These are phyloP conservation scores for Drosophila sechellia DNA, from an alignment of 1,140 invertebrate species.

Conservation along the genomic window DNA sequence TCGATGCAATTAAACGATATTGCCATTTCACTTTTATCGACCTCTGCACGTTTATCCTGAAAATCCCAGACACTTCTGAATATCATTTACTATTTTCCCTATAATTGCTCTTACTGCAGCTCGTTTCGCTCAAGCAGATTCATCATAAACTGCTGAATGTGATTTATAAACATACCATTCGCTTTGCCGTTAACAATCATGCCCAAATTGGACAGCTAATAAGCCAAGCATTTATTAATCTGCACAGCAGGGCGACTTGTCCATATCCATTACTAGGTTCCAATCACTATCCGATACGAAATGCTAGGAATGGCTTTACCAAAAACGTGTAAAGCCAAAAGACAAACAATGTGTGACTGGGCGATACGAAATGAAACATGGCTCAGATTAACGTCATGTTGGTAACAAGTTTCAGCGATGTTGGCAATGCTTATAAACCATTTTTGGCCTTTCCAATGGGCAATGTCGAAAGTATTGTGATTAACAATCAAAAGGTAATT, in stretches of 20 bases:
- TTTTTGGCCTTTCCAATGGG: slow-evolving; percentile 1
- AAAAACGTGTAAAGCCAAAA: slow-evolving; percentile 6
- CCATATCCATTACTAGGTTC: neutral
- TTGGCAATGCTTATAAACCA: slow-evolving; percentile 40
- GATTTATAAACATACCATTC: neutral
- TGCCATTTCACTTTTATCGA: slow-evolving; percentile 12
- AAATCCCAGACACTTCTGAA: neutral
- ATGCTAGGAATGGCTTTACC: neutral
- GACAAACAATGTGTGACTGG: slow-evolving; percentile 3
- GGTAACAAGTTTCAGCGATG: slow-evolving; percentile 31
- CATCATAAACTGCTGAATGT: no score
- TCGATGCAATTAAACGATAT: slow-evolving; percentile 21
- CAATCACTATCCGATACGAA: slow-evolving; percentile 14
- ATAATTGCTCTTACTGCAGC: neutral
- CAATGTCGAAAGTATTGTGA: neutral
- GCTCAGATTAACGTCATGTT: slow-evolving; percentile 47
- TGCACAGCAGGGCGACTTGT: slow-evolving; percentile 1
- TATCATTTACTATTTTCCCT: neutral
- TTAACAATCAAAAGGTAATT: neutral
- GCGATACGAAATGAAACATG: neutral
- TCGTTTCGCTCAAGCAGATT: neutral
- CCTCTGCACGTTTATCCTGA: neutral
- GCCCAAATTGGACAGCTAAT: neutral
- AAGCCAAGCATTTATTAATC: slow-evolving; percentile 13
- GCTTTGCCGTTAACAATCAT: neutral